Base-by-base conservation (phyloP, 2,888 invertebrate genomes). In the Notodonta ziczac region DNA sequence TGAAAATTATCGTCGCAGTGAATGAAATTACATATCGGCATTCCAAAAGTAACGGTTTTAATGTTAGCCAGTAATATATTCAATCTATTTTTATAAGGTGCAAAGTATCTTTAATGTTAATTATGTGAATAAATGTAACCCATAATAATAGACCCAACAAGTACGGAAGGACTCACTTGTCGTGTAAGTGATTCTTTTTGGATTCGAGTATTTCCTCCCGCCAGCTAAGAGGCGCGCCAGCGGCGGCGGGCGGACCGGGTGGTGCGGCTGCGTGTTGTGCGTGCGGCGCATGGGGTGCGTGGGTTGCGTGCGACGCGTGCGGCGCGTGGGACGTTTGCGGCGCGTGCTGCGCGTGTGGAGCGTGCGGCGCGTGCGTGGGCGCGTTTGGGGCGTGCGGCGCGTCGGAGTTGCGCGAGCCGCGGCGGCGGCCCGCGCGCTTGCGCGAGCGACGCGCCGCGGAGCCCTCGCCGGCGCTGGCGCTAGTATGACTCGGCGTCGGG, bases 121-220 rank as follows among this genome's bases (percentile, higher is more conserved):
- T 24, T 40, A 40, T 40, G 40, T 40, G 40, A 6, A 40, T 40
- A 24, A 24, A 24, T 24, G 24, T 24, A 24, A n/a, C n/a, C n/a
- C n/a, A n/a, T n/a, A n/a, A 24, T 24, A 24, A 40, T 44, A 12
- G 44, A 44, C 12, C 12, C 5, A 46, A n/a, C 6, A n/a, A 10
- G n/a, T 9, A 10, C 9, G 6, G 5, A 1, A 46, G 12, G 7
- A 65, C 77, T 80, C 59, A 91, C 90, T 85, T 87, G 58, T 91
- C 91, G 63, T 86, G 81, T 6, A 82, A 69, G 57, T 82, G 77
- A 12, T 86, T 84, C 66, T 91, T 92, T 67, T 93, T 93, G 0
- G 92, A 89, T 69, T 92, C 93, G 1, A 92, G 72, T 66, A 94
- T 94, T 74, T 94, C 94, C 52, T 93, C 94, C 14, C 94, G 83